phyloP scores from a whole-genome alignment of 2,113 vertebrate genomes.

The Oreocharis arfaki region DNA sequence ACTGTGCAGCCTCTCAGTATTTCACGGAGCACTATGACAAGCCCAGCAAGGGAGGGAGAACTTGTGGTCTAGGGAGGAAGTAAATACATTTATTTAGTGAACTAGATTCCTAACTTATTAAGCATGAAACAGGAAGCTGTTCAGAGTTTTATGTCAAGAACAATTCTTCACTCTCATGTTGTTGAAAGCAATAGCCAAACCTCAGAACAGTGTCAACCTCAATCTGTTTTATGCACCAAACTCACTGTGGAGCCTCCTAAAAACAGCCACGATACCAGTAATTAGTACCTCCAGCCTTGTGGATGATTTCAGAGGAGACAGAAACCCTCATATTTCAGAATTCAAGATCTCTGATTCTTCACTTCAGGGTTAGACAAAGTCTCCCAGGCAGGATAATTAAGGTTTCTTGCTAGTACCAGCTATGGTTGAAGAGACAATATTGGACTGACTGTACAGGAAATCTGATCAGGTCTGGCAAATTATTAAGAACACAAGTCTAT shows the following conservation, averaged over 20 bases:
- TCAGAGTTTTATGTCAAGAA: neutral
- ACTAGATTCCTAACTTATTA: neutral
- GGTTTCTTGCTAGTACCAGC: neutral
- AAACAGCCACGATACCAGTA: neutral
- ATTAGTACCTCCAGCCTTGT: neutral
- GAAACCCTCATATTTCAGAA: neutral
- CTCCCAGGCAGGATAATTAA: neutral
- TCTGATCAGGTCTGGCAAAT: neutral
- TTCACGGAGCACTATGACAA: neutral
- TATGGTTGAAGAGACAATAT: neutral
- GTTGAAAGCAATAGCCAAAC: neutral
- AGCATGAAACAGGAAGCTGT: neutral
- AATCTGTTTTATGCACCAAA: neutral
- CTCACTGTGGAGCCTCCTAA: neutral
- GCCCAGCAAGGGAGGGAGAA: neutral
- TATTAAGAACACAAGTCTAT: neutral
- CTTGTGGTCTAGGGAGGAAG: neutral
- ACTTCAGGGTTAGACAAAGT: neutral
- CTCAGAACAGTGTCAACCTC: neutral
- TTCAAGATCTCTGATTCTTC: neutral
- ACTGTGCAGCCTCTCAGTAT: neutral
- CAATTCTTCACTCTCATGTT: neutral
- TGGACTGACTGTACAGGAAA: neutral
- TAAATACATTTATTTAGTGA: neutral
- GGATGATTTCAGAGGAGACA: neutral